phyloP scores from a whole-genome alignment of 92 coral and sea anemone species.

The Porites rus region DNA sequence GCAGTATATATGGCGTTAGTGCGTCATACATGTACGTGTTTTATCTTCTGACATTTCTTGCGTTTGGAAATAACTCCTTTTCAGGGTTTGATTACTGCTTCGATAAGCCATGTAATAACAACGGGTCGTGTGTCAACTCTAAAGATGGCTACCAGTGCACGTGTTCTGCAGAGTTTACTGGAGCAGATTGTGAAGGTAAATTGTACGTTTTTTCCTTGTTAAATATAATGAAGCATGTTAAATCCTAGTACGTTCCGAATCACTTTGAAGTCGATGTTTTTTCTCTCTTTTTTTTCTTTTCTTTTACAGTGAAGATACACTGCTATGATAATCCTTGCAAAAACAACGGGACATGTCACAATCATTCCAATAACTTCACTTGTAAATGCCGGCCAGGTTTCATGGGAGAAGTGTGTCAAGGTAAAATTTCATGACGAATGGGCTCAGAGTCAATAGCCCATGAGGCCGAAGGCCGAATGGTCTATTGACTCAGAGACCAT shows the following conservation, averaged over 20 bases:
- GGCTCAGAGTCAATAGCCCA: too few relatives aligned
- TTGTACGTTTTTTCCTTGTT: too few relatives aligned
- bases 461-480: too few relatives aligned
- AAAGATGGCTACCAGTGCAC: slow-evolving; percentile 3
- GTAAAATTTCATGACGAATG: too few relatives aligned
- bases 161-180: background rate
- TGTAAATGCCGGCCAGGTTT: background rate
- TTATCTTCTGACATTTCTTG: too few relatives aligned
- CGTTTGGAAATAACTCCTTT: background rate
- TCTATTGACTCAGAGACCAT: too few relatives aligned
- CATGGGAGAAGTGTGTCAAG: too few relatives aligned
- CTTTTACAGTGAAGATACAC: background rate
- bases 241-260: too few relatives aligned
- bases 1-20: background rate
- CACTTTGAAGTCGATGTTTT: too few relatives aligned
- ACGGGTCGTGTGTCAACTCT: background rate
- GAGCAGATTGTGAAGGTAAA: slow-evolving; percentile 22
- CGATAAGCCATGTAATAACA: slow-evolving; percentile 5
- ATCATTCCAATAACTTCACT: background rate
- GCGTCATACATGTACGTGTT: too few relatives aligned
- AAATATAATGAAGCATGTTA: too few relatives aligned
- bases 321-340: background rate
- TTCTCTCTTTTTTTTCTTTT: too few relatives aligned
- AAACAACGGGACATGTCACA: background rate
- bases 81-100: slow-evolving; percentile 18